Evolutionary conservation across 2,113 vertebrate species (phyloP), one percentile per base, ranked within the genome.

Genomic region (Peromyscus californicus): DNA sequence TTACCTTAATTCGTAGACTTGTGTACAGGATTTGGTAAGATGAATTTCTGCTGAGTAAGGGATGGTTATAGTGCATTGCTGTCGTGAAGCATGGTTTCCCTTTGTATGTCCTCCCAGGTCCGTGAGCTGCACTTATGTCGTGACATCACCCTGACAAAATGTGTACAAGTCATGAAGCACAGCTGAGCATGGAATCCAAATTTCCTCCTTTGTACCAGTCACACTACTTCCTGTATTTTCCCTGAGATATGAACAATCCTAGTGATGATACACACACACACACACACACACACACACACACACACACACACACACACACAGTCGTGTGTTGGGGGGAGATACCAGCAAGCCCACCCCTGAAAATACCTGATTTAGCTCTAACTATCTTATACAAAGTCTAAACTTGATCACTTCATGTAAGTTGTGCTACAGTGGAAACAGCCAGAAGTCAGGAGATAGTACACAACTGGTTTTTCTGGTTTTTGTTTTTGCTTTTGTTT

Each of bases 391-490:
- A 36, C 54, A 15, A 85, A 36, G 19, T 80, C 36, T 97, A 51
- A 96, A 24, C 69, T 78, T 0, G 19, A 36, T 45, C 59, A 29
- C 51, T 63, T 91, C 19, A 6, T 33, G 76, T 70, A 67, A 42
- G 57, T 48, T 39, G 19, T 33, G 48, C 48, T 69, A 72, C 29
- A 88, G 75, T 69, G 48, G 45, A 95, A 95, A 92, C 39, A 65
- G 3, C 15, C 54, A 83, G 63, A 96, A 93, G 86, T 84, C 80
- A 90, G 76, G 93, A 82, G 31, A 63, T 21, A 84, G 22, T 48
- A 76, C 94, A 91, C 96, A 82, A 89, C 57, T 33, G 6, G 2
- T 69, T 69, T 69, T 19, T 19, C 16, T 42, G 72, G 3, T 10
- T 39, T 42, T 22, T 72, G 1, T 5, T 65, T 65, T 26, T 17